These are phyloP conservation scores for Drosophila ercepeae DNA, from an alignment of 1,140 invertebrate species.

Conservation along the genomic window DNA sequence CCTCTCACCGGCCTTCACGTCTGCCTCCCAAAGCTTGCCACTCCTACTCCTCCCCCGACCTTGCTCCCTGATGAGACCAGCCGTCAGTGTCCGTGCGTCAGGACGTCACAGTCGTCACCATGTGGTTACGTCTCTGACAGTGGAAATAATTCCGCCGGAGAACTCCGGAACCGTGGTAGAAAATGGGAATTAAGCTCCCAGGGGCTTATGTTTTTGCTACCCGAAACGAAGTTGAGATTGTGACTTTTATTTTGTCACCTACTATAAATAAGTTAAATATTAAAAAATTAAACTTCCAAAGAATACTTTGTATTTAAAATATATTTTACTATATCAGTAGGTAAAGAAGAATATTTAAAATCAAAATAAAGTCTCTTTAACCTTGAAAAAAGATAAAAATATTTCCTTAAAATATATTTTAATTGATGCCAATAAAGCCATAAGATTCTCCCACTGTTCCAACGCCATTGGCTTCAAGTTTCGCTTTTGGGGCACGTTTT, in stretches of 20 bases:
- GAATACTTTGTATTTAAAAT: too few relatives aligned
- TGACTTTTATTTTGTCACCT: neutral
- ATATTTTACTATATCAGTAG: too few relatives aligned
- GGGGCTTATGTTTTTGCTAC: neutral
- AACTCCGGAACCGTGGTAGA: conserved; percentile 41
- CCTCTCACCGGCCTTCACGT: conserved; percentile 2
- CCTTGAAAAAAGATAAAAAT: too few relatives aligned
- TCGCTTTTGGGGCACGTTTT: conserved; percentile 76
- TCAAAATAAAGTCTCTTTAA: too few relatives aligned
- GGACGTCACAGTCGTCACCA: conserved; percentile 78
- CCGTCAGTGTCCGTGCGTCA: conserved; percentile 62
- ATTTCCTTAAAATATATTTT: neutral
- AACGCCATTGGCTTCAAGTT: conserved; percentile 59
- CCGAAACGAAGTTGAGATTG: conserved; percentile 3
- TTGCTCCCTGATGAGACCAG: conserved; percentile 48
- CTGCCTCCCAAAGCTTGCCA: neutral
- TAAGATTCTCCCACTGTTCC: conserved; percentile 32
- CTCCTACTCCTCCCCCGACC: conserved; percentile 15
- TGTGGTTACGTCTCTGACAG: conserved; percentile 77
- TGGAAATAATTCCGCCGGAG: conserved; percentile 46
- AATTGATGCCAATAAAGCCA: neutral
- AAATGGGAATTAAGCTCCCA: conserved; percentile 12
- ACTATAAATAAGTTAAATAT: too few relatives aligned
- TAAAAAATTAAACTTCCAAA: too few relatives aligned
- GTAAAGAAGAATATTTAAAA: too few relatives aligned